Evolutionary conservation across 2,888 invertebrate genomes (phyloP).

Genomic region (Glaucopsyche alexis): DNA sequence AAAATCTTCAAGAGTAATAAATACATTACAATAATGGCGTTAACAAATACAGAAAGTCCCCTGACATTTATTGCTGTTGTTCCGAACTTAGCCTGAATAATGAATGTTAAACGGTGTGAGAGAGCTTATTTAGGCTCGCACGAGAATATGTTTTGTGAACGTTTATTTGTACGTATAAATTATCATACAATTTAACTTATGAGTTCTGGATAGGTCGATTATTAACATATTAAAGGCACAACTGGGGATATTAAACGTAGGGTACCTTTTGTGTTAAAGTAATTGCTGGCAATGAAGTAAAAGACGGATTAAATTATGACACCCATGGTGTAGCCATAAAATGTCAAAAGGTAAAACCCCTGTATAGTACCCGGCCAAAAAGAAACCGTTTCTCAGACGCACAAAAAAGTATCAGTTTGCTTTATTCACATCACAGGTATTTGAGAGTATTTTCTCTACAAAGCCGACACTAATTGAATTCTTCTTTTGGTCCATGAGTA

Average conservation of each 20-base stretch:
- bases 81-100: slow-evolving; percentile 11
- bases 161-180: slow-evolving; percentile 15
- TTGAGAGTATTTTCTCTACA: too few species aligned
- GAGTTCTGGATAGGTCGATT: slow-evolving; percentile 15
- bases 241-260: slow-evolving; percentile 13
- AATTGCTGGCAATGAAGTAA: slow-evolving; percentile 2
- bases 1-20: not conserved
- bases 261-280: not conserved
- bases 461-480: too few species aligned
- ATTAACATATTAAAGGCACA: slow-evolving; percentile 15
- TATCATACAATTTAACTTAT: slow-evolving; percentile 20
- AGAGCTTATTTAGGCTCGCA: slow-evolving; percentile 14
- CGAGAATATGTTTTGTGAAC: slow-evolving; percentile 8
- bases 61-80: slow-evolving; percentile 1
- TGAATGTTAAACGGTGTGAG: slow-evolving; percentile 22
- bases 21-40: slow-evolving; percentile 11
- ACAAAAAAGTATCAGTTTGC: too few species aligned
- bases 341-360: not conserved
- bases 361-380: too few species aligned
- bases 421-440: too few species aligned
- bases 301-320: not conserved
- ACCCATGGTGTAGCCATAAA: not conserved
- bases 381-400: too few species aligned
- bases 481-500: too few species aligned
- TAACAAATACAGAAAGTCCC: slow-evolving; percentile 14